Evolutionary conservation across 2,113 vertebrate genomes (phyloP).

Genomic region (Peromyscus leucopus): DNA sequence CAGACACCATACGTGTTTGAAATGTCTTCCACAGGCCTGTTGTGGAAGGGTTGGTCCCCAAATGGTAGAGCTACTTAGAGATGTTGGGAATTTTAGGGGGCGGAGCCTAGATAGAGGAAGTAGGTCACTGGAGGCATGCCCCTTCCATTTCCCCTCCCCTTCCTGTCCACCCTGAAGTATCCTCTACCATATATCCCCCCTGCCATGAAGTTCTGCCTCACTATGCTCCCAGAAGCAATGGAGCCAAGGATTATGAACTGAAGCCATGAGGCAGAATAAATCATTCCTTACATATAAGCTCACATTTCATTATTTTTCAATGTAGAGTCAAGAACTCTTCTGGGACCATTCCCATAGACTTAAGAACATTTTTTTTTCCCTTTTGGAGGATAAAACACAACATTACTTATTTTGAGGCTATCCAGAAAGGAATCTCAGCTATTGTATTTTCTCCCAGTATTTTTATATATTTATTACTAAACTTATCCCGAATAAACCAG

Average conservation of each 20-base stretch:
- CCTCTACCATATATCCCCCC: neutral
- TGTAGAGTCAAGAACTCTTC: neutral
- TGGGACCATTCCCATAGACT: neutral
- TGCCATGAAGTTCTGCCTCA: neutral
- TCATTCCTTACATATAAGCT: neutral
- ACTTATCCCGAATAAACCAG: conserved; percentile 31
- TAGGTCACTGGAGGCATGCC: too few species aligned
- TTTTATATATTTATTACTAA: neutral
- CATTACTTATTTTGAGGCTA: neutral
- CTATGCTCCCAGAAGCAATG: too few species aligned
- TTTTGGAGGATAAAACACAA: neutral
- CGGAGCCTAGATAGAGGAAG: neutral
- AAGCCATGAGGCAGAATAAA: neutral
- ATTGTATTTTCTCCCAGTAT: neutral
- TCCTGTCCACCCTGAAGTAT: neutral
- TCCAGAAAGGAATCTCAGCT: neutral
- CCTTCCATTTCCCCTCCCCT: neutral
- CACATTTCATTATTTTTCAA: neutral
- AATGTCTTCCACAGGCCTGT: neutral
- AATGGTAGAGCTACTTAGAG: neutral
- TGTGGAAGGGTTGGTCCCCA: neutral
- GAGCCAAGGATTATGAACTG: neutral
- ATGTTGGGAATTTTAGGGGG: neutral
- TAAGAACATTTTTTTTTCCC: neutral
- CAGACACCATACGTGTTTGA: neutral